Conservation (phyloP, 2,113 vertebrate genomes). For the Periophthalmus modestus region DNA sequence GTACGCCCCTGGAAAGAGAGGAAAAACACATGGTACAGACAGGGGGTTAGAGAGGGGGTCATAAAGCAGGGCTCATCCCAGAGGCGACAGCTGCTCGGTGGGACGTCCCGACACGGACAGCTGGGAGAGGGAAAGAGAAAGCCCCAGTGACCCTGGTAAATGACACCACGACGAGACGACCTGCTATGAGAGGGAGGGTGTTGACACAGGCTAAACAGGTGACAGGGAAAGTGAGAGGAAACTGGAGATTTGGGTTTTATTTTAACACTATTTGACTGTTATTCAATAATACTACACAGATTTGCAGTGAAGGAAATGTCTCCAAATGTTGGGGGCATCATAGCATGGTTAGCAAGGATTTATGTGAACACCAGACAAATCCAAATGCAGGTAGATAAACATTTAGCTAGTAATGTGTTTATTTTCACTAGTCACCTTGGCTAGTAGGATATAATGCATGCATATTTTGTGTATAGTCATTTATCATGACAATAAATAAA, state of each 20-base stretch:
- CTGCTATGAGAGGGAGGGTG: not conserved
- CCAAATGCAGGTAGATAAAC: too few species aligned
- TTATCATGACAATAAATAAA: too few species aligned
- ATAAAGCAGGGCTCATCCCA: conserved; percentile 8
- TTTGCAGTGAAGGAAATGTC: too few species aligned
- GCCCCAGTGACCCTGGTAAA: conserved; percentile 15
- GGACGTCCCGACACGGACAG: conserved; percentile 43
- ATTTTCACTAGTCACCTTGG: too few species aligned
- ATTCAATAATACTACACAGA: too few species aligned
- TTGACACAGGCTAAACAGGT: not conserved
- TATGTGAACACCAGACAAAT: too few species aligned
- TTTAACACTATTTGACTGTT: not conserved
- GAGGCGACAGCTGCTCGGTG: conserved; percentile 53
- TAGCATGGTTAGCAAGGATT: too few species aligned
- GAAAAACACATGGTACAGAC: conserved; percentile 28
- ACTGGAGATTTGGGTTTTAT: not conserved
- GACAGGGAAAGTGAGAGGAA: not conserved
- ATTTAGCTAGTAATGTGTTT: too few species aligned
- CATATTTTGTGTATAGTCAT: too few species aligned
- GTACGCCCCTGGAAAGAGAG: conserved; percentile 84
- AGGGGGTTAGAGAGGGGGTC: conserved; percentile 29
- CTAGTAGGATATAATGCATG: too few species aligned
- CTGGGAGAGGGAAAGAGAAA: conserved; percentile 27
- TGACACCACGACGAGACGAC: conserved; percentile 9
- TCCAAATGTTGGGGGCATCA: too few species aligned